Evolutionary conservation across 1,140 invertebrate species (phyloP).

Genomic region (Nasonia vitripennis): DNA sequence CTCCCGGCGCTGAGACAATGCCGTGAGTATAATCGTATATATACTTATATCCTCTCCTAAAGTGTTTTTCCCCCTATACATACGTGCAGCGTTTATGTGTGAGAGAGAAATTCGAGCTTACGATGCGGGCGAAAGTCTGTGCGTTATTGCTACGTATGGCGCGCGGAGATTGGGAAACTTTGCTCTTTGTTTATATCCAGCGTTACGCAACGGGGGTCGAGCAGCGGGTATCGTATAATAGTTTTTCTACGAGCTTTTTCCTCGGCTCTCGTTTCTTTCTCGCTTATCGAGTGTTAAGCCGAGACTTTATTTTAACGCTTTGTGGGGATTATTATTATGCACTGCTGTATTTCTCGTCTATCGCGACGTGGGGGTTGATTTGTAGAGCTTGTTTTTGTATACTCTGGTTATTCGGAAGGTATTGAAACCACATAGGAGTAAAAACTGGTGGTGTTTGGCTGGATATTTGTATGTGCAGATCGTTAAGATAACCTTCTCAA

Average conservation of each 20-base stretch:
- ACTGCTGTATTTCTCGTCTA: background rate
- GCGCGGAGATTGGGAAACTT: background rate
- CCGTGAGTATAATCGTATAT: conserved; percentile 62
- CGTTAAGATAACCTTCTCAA: too few relatives aligned
- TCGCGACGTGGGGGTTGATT: background rate
- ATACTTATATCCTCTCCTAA: background rate
- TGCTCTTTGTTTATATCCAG: background rate
- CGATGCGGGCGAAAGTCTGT: background rate
- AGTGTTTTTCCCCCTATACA: too few relatives aligned
- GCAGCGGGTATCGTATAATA: background rate
- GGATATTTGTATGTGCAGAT: too few relatives aligned
- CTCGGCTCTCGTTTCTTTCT: background rate
- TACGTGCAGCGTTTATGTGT: background rate
- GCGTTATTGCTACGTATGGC: background rate
- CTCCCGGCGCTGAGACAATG: conserved; percentile 68
- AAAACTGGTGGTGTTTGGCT: too few relatives aligned
- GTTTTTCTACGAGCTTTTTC: too few relatives aligned
- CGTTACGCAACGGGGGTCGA: background rate
- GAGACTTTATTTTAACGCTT: background rate
- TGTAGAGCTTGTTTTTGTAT: background rate
- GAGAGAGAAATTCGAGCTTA: background rate
- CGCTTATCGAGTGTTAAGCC: background rate
- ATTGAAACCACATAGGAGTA: too few relatives aligned
- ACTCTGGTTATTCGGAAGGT: too few relatives aligned
- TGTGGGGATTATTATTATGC: background rate